Base-by-base conservation (phyloP, 2,113 vertebrate genomes). In the Atrichornis clamosus region DNA sequence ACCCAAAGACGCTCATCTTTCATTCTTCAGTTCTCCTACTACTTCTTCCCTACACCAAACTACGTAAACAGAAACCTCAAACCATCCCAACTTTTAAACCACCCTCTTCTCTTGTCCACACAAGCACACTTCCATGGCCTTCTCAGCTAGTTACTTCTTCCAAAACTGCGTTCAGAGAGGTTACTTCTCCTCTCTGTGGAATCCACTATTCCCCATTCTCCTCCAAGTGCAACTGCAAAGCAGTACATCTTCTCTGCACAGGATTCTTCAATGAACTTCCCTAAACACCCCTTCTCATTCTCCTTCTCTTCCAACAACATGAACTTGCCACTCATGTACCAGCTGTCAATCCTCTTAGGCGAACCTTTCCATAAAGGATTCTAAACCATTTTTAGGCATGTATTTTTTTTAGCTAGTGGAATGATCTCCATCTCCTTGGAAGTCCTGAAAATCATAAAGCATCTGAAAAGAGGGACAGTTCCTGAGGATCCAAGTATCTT, bases 61-160 rank as follows among this genome's bases (percentile, higher is more conserved):
- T 90, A 87, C 82, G 91, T 90, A 83, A 87, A 89, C 65, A 85
- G 60, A 93, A 91, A 91, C 53, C 78, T 94, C 87, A 96, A 94
- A 89, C 82, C 49, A 91, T 41, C 28, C 37, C 49, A 79, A 32
- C 44, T 68, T 76, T 33, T 30, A 55, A 87, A 93, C 8, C 30
- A 74, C 47, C 8, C 53, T 78, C 60, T 77, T 74, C 59, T 89
- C 90, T 52, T 91, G 87, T 79, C 69, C 70, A 88, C 74, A 83
- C 82, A 94, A 60, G 88, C 75, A 85, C n/a, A 49, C 49, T 84
- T 76, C 53, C 44, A 47, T 5, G 27, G 62, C 37, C n/a, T 28
- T 41, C 39, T 75, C 67, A 80, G 49, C 17, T 62, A 70, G 30
- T 55, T 67, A 64, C 52, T 42, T 92, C 56, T 59, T 79, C 52